Base-by-base conservation (phyloP, 2,888 invertebrate genomes). In the Epistrophe grossulariae region DNA sequence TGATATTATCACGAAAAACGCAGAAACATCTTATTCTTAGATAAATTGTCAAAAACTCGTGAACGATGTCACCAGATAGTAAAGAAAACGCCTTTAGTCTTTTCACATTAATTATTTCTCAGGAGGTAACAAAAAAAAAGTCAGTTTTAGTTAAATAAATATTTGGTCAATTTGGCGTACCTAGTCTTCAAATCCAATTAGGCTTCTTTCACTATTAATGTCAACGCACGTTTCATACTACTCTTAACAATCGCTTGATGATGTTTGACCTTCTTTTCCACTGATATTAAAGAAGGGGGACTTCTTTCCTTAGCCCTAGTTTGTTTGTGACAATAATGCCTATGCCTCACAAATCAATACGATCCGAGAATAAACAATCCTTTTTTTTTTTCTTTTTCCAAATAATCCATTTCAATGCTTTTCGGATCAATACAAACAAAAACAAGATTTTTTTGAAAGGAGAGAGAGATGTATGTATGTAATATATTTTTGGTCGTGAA, bases 301-400 rank as follows among this genome's bases (percentile, higher is more conserved):
- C 31, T 24, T 24, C 24, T 35, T 35, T 9, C 35, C 9, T 9
- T 35, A 35, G 35, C 35, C 35, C 9, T 35, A 15, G 48, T 74
- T 74, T 68, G 19, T 60, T 50, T 74, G 48, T 43, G 31, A 24
- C 40, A 64, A 72, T 48, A 38, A 28, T 57, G 11, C 35, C 24
- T 24, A 24, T 24, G 11, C 35, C 66, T 31, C 11, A 73, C 73
- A 50, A 74, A 68, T 74, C 73, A 73, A 68, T 80, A 52, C 17
- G 19, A 38, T n/a, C 19, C 59, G 9, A 35, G 24, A 80, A 80
- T 59, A 48, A 19, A 68, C 40, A 45, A 68, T 45, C 45, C 64
- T 64, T 48, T 64, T 62, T 15, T n/a, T 60, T 1, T 15, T 13
- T 31, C 19, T 6, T 52, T 15, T 28, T 55, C 2, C 28, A 15